phyloP scores from a whole-genome alignment of 2,113 vertebrate genomes.

The Glaucomys volans region DNA sequence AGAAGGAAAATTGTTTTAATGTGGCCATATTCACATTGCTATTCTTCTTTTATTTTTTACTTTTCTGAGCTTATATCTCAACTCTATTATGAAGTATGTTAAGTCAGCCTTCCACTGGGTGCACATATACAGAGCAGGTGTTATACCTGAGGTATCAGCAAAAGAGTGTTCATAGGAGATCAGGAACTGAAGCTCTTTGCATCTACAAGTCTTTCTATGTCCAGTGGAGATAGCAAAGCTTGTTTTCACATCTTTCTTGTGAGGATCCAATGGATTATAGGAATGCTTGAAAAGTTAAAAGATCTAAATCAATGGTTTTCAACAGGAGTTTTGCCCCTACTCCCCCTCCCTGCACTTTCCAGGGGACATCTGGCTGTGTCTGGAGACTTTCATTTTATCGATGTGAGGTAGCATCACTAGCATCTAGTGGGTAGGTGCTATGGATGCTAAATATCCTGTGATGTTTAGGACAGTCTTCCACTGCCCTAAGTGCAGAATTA shows the following conservation, averaged over 20 bases:
- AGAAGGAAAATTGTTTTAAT: background rate
- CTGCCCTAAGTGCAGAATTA: background rate
- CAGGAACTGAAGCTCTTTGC: background rate
- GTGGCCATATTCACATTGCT: background rate
- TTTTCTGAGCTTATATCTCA: background rate
- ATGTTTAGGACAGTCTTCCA: background rate
- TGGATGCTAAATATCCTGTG: background rate
- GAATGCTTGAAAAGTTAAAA: conserved; percentile 7
- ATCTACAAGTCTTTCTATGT: background rate
- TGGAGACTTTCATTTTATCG: background rate
- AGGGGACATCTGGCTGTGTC: background rate
- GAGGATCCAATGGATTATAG: background rate
- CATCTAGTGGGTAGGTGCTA: background rate
- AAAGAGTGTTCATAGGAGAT: background rate
- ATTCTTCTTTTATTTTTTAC: background rate
- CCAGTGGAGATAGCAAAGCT: background rate
- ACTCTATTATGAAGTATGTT: background rate
- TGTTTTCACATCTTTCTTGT: background rate
- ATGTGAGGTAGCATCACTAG: background rate
- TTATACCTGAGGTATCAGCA: background rate
- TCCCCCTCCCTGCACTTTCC: background rate
- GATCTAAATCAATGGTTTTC: background rate
- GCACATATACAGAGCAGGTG: background rate
- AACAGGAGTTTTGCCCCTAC: background rate
- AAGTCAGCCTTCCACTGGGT: background rate